A percentile compares a stretch with the other conserved stretches of the same genome.
phyloP scores from a whole-genome alignment of 2,113 vertebrate species.

The Nothoprocta perdicaria region DNA sequence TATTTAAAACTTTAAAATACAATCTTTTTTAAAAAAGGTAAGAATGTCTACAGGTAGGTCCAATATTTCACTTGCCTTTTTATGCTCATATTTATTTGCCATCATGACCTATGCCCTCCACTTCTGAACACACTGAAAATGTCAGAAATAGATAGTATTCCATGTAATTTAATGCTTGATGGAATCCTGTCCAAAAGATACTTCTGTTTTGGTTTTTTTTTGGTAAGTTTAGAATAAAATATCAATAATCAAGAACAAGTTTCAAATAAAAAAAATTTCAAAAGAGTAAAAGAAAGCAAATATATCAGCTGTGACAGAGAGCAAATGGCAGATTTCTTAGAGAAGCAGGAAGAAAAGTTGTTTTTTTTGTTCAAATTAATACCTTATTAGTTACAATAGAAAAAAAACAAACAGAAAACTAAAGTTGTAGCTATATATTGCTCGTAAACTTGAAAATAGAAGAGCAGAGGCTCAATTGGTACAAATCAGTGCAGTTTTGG shows the following conservation, averaged over 20 bases:
- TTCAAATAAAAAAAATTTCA: neutral
- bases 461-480: neutral
- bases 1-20: constrained; percentile 16
- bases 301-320: neutral
- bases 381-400: neutral
- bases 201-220: neutral
- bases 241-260: neutral
- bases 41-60: neutral
- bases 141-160: neutral
- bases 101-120: neutral
- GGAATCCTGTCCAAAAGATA: neutral
- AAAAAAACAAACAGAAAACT: neutral
- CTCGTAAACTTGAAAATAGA: neutral
- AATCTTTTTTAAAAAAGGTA: constrained; percentile 8
- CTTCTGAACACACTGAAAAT: neutral
- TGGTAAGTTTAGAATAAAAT: neutral
- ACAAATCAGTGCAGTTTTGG: neutral
- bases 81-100: constrained; percentile 19
- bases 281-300: neutral
- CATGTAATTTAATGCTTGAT: neutral
- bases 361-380: neutral
- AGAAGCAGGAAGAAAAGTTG: neutral
- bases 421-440: neutral
- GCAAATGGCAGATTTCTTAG: neutral
- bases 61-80: neutral